Percentiles rank a stretch among this genome's conserved stretches.
Conservation (phyloP, 53 echinoderm and acorn worm species). For the Paracentrotus lividus region DNA sequence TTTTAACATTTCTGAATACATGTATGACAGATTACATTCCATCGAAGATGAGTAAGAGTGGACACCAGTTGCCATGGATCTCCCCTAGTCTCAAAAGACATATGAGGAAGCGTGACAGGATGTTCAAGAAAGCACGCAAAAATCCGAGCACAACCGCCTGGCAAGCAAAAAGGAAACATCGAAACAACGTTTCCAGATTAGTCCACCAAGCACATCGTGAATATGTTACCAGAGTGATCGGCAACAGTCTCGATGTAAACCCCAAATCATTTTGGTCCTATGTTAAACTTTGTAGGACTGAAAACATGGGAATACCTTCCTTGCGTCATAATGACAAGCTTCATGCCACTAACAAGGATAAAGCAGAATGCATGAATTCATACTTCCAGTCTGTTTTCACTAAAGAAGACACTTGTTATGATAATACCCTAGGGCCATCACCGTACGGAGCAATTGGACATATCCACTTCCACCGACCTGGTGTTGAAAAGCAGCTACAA, state of each 20-base stretch:
- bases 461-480: not conserved
- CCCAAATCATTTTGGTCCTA: slow-evolving; percentile 75
- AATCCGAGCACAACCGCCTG: slow-evolving; percentile 1
- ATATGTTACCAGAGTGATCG: slow-evolving; percentile 64
- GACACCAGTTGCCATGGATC: slow-evolving; percentile 44
- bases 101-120: slow-evolving; percentile 67
- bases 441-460: too few relatives aligned
- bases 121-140: slow-evolving; percentile 45
- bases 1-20: not conserved
- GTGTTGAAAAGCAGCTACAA: not conserved
- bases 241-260: slow-evolving; percentile 54
- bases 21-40: not conserved
- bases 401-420: slow-evolving; percentile 13
- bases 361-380: slow-evolving; percentile 62
- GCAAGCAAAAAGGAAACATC: slow-evolving; percentile 26
- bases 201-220: slow-evolving; percentile 44
- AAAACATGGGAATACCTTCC: slow-evolving; percentile 55
- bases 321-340: slow-evolving; percentile 29
- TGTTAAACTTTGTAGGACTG: slow-evolving; percentile 53
- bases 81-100: slow-evolving; percentile 48
- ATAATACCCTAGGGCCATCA: not conserved
- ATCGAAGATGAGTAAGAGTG: slow-evolving; percentile 35
- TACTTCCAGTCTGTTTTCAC: slow-evolving; percentile 63
- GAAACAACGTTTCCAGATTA: slow-evolving; percentile 52
- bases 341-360: slow-evolving; percentile 40